A percentile compares a stretch with the other conserved stretches of the same genome.
These are phyloP conservation scores for Galaxias olidus DNA, from an alignment of 2,797 vertebrate genomes.

Conservation along the genomic window DNA sequence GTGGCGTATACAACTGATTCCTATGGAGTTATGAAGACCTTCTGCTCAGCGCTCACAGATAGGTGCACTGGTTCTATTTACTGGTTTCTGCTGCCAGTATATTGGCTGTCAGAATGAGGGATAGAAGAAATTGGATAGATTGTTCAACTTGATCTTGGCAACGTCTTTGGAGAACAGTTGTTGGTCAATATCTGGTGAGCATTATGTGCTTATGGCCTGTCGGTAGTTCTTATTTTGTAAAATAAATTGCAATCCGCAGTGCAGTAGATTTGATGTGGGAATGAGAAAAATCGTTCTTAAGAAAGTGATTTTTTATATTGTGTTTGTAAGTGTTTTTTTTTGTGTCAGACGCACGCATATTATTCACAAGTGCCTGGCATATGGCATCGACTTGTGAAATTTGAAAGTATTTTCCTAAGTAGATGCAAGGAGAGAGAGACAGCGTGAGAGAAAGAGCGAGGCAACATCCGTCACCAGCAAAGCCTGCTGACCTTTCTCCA, in stretches of 20 bases:
- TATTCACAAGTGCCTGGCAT: not conserved
- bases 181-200: constrained; percentile 65
- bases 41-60: not conserved
- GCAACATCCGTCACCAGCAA: too few relatives aligned
- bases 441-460: too few relatives aligned
- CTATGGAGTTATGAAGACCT: too few relatives aligned
- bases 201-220: constrained; percentile 56
- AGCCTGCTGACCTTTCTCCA: too few relatives aligned
- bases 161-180: constrained; percentile 48
- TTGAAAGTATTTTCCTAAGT: not conserved
- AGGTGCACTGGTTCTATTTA: constrained; percentile 15
- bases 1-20: too few relatives aligned
- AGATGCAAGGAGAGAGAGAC: too few relatives aligned
- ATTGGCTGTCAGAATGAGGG: constrained; percentile 44
- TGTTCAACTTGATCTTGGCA: constrained; percentile 20
- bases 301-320: constrained; percentile 8
- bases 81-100: constrained; percentile 29
- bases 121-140: constrained; percentile 57
- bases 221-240: constrained; percentile 55
- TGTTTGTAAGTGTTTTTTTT: too few relatives aligned
- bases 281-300: constrained; percentile 68
- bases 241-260: constrained; percentile 63
- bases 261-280: constrained; percentile 57
- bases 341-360: too few relatives aligned
- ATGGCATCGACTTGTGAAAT: not conserved